phyloP scores from a whole-genome alignment of 2,797 vertebrate species.

The Sus cebifrons region DNA sequence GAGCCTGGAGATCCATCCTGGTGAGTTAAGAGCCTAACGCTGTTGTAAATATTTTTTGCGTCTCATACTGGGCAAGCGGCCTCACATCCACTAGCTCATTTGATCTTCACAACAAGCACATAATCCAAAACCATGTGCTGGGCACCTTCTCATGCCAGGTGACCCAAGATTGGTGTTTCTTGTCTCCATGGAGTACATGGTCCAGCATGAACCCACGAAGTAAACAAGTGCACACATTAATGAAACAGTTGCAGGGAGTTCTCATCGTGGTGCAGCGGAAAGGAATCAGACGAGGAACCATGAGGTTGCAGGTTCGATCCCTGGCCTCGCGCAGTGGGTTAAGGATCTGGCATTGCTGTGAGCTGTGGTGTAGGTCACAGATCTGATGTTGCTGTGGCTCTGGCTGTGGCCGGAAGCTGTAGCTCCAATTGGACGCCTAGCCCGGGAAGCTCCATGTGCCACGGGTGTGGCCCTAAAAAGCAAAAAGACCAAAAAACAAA shows the following conservation, averaged over 20 bases:
- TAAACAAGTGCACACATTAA: background rate
- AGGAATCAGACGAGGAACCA: too few species aligned
- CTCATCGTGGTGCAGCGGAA: too few species aligned
- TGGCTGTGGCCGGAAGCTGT: too few species aligned
- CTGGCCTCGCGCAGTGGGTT: too few species aligned
- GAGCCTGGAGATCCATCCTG: rapidly evolving
- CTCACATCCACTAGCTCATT: background rate
- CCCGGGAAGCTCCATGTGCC: too few species aligned
- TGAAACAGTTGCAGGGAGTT: background rate
- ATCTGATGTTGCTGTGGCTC: too few species aligned
- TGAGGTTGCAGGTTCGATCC: too few species aligned
- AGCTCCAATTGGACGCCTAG: too few species aligned
- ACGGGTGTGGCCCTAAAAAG: too few species aligned
- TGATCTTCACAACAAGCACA: background rate
- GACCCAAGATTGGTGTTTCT: background rate
- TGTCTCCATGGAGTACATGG: background rate
- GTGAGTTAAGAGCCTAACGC: background rate
- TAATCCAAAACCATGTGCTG: background rate
- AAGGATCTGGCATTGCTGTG: too few species aligned
- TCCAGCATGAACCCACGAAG: background rate
- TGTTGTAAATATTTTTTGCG: rapidly evolving
- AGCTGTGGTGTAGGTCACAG: too few species aligned
- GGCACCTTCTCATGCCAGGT: background rate
- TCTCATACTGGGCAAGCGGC: background rate
- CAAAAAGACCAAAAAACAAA: too few species aligned